A percentile compares a stretch with the other conserved stretches of the same genome.
Conservation (phyloP, 2,113 vertebrate species). For the Sceloporus tristichus region DNA sequence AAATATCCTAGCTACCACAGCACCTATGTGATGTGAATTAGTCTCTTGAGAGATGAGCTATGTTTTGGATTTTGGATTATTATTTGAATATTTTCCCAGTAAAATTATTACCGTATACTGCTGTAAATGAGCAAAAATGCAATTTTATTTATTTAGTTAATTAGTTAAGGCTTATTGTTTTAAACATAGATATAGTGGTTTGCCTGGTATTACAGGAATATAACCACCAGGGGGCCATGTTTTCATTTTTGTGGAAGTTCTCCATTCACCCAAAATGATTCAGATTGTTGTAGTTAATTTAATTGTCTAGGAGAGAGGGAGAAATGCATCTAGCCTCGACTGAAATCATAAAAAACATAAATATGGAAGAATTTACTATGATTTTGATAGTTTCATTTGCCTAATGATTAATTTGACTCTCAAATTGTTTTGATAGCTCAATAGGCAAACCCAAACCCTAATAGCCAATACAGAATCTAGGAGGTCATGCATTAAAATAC, state of each 20-base stretch:
- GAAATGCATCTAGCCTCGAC: background rate
- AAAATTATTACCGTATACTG: background rate
- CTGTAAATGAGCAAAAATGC: background rate
- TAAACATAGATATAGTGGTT: background rate
- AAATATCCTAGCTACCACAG: background rate
- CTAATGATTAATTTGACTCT: no score
- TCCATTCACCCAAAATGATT: conserved; percentile 7
- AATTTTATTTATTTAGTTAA: background rate
- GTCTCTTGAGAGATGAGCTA: background rate
- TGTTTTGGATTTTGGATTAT: background rate
- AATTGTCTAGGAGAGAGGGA: background rate
- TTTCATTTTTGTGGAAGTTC: conserved; percentile 50
- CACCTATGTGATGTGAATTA: no score
- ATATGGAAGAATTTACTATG: background rate
- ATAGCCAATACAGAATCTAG: no score
- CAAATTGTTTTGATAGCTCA: no score
- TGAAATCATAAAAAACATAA: background rate
- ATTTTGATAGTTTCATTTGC: no score
- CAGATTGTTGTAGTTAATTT: conserved; percentile 21
- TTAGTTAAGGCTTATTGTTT: background rate
- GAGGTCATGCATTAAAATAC: no score
- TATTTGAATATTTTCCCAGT: background rate
- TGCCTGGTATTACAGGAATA: background rate
- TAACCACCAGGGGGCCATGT: conserved; percentile 74
- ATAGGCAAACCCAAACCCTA: no score